Evolutionary conservation across 2,888 invertebrate genomes (phyloP).

Genomic region (Heteromurus nitidus): DNA sequence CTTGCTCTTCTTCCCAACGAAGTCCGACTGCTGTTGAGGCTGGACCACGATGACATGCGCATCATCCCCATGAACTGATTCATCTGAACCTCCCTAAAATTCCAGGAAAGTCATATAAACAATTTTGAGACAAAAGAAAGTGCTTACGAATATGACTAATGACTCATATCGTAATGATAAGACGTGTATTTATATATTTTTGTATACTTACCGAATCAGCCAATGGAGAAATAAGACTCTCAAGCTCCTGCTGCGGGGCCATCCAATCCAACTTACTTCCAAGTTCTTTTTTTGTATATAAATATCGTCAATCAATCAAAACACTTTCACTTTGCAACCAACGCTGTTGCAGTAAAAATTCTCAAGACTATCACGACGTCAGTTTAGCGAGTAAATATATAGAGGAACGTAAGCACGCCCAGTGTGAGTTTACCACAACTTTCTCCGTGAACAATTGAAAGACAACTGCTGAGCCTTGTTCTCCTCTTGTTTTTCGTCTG

Average conservation of each 20-base stretch:
- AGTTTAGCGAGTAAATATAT: no score
- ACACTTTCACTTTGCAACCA: not conserved
- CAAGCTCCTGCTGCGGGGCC: slow-evolving; percentile 31
- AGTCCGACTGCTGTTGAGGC: not conserved
- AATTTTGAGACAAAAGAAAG: no score
- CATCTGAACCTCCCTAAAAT: not conserved
- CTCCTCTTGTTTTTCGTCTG: not conserved
- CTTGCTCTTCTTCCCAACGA: not conserved
- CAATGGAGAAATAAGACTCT: not conserved
- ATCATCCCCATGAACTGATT: not conserved
- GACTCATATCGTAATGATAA: no score
- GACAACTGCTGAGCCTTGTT: not conserved
- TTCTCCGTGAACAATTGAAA: no score
- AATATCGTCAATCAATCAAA: not conserved
- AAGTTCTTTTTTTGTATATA: not conserved
- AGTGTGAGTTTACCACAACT: no score
- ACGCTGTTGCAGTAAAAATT: no score
- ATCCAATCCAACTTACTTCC: not conserved
- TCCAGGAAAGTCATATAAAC: no score
- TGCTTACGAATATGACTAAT: no score
- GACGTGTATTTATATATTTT: no score
- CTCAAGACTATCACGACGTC: no score
- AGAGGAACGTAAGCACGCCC: no score
- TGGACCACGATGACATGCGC: slow-evolving; percentile 22
- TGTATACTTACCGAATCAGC: no score